phyloP scores from a whole-genome alignment of 2,888 invertebrate species.

The Megaustenia siamemsis region DNA sequence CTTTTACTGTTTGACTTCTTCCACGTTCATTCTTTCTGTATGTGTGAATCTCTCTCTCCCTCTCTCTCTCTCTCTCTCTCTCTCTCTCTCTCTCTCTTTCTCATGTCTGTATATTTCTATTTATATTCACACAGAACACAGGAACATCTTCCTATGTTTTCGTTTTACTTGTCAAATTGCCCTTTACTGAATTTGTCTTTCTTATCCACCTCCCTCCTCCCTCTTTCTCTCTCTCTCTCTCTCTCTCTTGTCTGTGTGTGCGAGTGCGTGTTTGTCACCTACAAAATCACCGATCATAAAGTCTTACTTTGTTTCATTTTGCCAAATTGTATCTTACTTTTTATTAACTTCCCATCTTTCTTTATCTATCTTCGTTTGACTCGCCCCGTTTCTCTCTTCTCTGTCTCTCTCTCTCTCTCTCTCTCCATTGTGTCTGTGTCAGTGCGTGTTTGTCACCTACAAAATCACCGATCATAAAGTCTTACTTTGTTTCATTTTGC shows the following conservation, averaged over 20 bases:
- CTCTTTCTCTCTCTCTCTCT: not conserved
- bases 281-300: not conserved
- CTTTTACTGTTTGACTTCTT: too few species aligned
- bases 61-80: not conserved
- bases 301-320: too few species aligned
- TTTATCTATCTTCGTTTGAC: not conserved
- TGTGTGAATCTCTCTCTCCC: not conserved
- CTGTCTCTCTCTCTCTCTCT: slow-evolving; percentile 14
- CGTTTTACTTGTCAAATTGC: not conserved
- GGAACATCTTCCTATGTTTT: not conserved
- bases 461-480: not conserved
- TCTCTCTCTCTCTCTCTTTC: not conserved
- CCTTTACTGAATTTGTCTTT: not conserved
- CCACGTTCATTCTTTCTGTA: too few species aligned
- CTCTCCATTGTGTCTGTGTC: not conserved
- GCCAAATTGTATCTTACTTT: too few species aligned
- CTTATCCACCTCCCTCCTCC: not conserved
- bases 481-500: too few species aligned
- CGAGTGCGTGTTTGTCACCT: not conserved
- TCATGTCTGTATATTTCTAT: not conserved
- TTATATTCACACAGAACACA: too few species aligned
- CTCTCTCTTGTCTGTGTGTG: not conserved
- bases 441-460: not conserved
- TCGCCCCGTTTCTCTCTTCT: slow-evolving; percentile 10
- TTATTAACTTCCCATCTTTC: not conserved